phyloP scores from a whole-genome alignment of 1,140 invertebrate genomes.

The Panagrolaimus sp. region DNA sequence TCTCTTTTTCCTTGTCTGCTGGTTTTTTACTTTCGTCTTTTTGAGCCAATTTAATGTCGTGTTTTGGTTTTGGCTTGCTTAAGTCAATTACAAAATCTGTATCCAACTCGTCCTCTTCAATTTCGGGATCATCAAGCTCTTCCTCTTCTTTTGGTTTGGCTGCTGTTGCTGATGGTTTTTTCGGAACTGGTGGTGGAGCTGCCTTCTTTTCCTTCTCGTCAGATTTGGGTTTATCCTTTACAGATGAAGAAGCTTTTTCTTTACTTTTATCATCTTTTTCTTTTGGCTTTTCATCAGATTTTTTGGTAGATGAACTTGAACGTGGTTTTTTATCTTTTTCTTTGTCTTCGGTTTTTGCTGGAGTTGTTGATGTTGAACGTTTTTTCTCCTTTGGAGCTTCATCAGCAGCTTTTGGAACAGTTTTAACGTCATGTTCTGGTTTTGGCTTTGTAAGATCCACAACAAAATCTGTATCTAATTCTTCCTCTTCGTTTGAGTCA shows the following conservation, averaged over 20 bases:
- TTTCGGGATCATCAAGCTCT: background rate
- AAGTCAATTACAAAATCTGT: background rate
- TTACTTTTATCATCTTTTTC: background rate
- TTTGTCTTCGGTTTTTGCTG: background rate
- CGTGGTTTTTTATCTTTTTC: background rate
- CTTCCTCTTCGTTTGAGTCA: background rate
- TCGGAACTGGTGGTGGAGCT: background rate
- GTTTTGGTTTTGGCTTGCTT: background rate
- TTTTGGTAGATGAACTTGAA: background rate
- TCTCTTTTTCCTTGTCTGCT: background rate
- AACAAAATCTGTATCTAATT: background rate
- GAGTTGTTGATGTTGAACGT: background rate
- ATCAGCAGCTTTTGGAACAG: background rate
- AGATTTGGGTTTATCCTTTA: background rate
- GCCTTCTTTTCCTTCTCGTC: background rate
- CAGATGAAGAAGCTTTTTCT: background rate
- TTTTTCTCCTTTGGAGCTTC: background rate
- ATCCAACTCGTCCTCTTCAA: background rate
- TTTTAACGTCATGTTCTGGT: background rate
- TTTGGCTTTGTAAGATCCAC: background rate
- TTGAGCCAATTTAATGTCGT: background rate
- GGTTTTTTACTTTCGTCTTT: background rate
- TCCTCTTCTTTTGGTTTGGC: background rate
- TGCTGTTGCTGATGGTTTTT: background rate
- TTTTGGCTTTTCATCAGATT: background rate